These are phyloP conservation scores for Sebastiscus tertius DNA, from an alignment of 2,797 vertebrate species.

Conservation along the genomic window DNA sequence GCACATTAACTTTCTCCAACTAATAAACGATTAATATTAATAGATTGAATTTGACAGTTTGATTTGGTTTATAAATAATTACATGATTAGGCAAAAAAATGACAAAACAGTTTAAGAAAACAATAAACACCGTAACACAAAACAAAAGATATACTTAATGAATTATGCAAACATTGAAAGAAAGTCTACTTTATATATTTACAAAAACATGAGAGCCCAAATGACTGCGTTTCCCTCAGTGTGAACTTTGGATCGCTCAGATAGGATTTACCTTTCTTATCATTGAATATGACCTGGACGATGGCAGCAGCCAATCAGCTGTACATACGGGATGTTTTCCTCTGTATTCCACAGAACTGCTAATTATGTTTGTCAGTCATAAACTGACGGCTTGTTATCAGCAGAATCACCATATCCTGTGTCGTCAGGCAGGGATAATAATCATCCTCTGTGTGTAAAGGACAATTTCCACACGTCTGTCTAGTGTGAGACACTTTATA, in stretches of 20 bases:
- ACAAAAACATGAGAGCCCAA: neutral
- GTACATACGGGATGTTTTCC: neutral
- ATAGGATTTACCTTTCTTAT: constrained; percentile 21
- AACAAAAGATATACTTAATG: neutral
- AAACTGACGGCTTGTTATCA: constrained; percentile 36
- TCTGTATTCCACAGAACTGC: neutral
- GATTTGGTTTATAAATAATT: neutral
- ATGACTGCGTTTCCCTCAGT: neutral
- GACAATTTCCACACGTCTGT: neutral
- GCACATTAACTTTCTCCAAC: neutral
- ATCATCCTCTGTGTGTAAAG: neutral
- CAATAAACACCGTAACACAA: neutral
- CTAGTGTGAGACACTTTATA: neutral
- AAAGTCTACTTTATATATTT: neutral
- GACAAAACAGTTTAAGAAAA: neutral
- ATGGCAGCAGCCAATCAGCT: constrained; percentile 34
- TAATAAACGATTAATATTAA: neutral
- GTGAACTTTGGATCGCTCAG: constrained; percentile 38
- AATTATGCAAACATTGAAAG: neutral
- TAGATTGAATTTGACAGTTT: neutral
- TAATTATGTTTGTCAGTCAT: constrained; percentile 13
- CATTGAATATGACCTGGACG: neutral
- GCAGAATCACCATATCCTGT: neutral
- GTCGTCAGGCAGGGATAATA: too few relatives aligned
- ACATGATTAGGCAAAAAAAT: neutral